Evolutionary conservation across 2,113 vertebrate species (phyloP).

Genomic region (Ammospiza nelsoni): DNA sequence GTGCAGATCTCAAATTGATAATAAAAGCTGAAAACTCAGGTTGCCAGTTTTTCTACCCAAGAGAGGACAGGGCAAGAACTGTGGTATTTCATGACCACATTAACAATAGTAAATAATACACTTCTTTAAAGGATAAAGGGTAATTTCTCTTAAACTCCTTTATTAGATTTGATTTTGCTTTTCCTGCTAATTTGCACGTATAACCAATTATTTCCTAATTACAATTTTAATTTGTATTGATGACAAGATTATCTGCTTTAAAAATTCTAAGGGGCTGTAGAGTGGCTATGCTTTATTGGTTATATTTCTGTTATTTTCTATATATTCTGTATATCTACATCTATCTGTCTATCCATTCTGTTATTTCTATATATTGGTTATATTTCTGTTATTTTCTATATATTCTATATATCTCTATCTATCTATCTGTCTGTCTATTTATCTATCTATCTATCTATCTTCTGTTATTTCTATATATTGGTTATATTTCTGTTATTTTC

Average conservation of each 20-base stretch:
- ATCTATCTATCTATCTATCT: too few relatives aligned
- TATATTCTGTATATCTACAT: too few relatives aligned
- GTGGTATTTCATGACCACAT: neutral
- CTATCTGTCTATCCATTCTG: too few relatives aligned
- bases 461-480: neutral
- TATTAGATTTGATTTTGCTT: neutral
- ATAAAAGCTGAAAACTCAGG: neutral
- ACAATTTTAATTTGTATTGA: neutral
- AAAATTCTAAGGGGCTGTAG: neutral
- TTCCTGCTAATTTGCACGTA: neutral
- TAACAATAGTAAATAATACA: neutral
- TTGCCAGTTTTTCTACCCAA: neutral
- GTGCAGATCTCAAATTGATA: neutral
- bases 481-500: neutral
- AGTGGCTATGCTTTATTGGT: neutral
- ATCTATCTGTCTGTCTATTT: too few relatives aligned
- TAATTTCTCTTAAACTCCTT: neutral
- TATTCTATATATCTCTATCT: too few relatives aligned
- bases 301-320: neutral
- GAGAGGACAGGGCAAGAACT: neutral
- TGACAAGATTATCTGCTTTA: neutral
- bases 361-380: too few relatives aligned
- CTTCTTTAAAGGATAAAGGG: neutral
- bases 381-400: too few relatives aligned
- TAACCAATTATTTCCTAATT: neutral